Base-by-base conservation (phyloP, 2,888 invertebrate genomes). In the Clepsis dumicolana region DNA sequence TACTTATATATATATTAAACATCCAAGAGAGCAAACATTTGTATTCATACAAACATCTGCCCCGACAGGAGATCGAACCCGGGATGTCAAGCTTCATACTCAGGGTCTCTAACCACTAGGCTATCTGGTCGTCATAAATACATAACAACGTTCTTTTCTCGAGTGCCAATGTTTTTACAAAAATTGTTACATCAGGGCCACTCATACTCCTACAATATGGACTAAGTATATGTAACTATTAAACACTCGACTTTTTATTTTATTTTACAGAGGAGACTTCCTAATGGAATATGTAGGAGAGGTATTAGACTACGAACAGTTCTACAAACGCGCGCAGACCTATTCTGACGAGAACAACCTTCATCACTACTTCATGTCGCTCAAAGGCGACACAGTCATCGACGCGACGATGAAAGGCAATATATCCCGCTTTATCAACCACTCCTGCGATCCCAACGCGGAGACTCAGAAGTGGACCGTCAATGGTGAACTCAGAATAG, bases 281-380 rank as follows among this genome's bases (percentile, higher is more conserved):
- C 96, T 99, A 56, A 97, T 99, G 96, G 99, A 99, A 86, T 99
- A 99, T 86, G 97, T 99, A 0, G 99, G 99, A 0, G 99, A 99
- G 93, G 98, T 99, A 0, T 94, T 99, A 8, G 97, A 98, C 86
- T 96, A 96, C 59, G 96, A 96, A 74, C 97, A 98, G 85, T 99
- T 99, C 89, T 97, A 97, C 82, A 95, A 96, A 64, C 95, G 99
- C 7, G 97, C 98, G 0, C 96, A 97, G 79, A 95, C 96, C 53
- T 99, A 99, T 88, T 97, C 98, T 0, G 96, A 97, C 76, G 97
- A 97, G 70, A 98, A 98, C 85, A 97, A 97, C 83, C 94, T 96
- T 38, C 99, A 99, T 89, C 98, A 98, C 86, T 99, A 99, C 89
- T 99, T 99, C 87, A 99, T 99, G 99, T 97, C 99, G 0, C 91